These are phyloP conservation scores for Dendrophyllia cribrosa DNA, from an alignment of 64 coral and sea anemone genomes.

Conservation along the genomic window DNA sequence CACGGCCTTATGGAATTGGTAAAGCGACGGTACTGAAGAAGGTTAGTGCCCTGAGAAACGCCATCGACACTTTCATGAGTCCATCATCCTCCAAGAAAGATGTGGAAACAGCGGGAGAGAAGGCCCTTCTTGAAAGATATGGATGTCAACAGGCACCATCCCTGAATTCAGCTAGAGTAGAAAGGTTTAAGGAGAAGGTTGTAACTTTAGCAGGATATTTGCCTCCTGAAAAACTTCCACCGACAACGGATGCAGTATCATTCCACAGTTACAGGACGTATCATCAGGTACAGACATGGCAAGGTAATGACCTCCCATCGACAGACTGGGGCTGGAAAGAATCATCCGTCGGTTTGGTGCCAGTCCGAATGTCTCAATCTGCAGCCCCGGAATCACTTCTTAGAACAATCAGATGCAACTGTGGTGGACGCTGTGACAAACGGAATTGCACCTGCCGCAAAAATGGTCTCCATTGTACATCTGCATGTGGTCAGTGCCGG, in stretches of 20 bases:
- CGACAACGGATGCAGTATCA: slow-evolving; percentile 19
- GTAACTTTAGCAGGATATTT: slow-evolving; percentile 29
- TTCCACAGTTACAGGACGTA: slow-evolving; percentile 37
- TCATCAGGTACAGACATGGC: slow-evolving; percentile 57
- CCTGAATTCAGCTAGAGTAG: slow-evolving; percentile 9
- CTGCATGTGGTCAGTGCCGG: no score
- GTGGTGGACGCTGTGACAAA: slow-evolving; percentile 11
- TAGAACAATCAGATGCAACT: slow-evolving; percentile 43
- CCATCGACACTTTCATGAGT: slow-evolving; percentile 6
- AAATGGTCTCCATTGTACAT: no score
- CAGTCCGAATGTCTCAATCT: background rate
- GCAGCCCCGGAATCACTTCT: slow-evolving; percentile 44
- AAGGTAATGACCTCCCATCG: slow-evolving; percentile 4
- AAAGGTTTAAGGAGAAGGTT: slow-evolving; percentile 41
- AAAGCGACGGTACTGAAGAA: slow-evolving; percentile 60
- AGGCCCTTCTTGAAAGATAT: slow-evolving; percentile 40
- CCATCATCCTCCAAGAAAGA: background rate
- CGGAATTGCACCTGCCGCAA: no score
- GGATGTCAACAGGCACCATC: background rate
- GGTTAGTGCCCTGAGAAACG: slow-evolving; percentile 9
- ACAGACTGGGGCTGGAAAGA: background rate
- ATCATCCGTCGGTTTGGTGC: background rate
- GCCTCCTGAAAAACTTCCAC: slow-evolving; percentile 30
- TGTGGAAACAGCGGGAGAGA: slow-evolving; percentile 26
- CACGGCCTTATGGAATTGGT: slow-evolving; percentile 31